Conservation (phyloP, 2,888 invertebrate genomes). For the Leptopterna dolabrata region DNA sequence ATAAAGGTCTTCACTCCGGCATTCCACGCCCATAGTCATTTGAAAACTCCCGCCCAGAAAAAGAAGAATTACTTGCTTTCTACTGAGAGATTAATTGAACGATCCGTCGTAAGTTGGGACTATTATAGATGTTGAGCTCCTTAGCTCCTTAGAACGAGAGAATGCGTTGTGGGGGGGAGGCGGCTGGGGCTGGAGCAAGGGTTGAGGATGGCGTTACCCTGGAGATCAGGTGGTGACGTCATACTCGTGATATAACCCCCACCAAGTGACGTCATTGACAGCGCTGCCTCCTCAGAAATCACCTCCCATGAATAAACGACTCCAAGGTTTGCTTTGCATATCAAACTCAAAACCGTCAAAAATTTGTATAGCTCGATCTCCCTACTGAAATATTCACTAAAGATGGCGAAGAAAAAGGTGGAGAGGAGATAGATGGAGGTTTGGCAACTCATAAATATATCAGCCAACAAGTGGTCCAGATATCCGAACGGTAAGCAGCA, state of each 20-base stretch:
- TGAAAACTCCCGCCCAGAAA: slow-evolving; percentile 1
- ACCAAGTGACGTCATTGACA: not conserved
- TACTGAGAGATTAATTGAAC: not conserved
- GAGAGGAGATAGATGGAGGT: no score
- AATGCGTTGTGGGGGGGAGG: not conserved
- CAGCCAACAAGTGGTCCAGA: no score
- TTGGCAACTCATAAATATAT: no score
- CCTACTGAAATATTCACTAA: no score
- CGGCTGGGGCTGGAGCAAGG: not conserved
- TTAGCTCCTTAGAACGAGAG: not conserved
- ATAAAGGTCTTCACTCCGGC: slow-evolving; percentile 16
- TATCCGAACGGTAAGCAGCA: no score
- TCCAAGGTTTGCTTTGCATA: not conserved
- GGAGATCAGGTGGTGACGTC: slow-evolving; percentile 31
- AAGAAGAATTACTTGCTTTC: not conserved
- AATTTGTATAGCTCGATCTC: no score
- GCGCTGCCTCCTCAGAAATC: not conserved
- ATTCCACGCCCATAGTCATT: slow-evolving; percentile 35
- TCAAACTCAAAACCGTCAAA: not conserved
- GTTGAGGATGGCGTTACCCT: not conserved
- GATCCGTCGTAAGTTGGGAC: not conserved
- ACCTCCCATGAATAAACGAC: no score
- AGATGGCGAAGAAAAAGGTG: no score
- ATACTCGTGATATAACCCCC: not conserved
- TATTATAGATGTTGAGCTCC: not conserved